phyloP scores from a whole-genome alignment of 2,113 vertebrate genomes.

The Labeo catla region DNA sequence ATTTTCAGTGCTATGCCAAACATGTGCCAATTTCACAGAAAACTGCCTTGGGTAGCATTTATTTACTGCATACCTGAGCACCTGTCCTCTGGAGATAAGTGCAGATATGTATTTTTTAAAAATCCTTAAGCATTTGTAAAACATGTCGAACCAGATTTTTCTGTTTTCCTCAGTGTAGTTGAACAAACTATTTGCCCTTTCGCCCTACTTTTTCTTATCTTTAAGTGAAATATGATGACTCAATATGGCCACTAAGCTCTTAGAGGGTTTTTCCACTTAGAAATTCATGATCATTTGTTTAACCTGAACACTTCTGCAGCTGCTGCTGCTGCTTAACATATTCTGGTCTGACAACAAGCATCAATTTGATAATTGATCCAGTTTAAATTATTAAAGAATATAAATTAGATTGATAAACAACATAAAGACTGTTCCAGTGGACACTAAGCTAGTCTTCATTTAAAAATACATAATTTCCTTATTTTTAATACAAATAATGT shows the following conservation, averaged over 20 bases:
- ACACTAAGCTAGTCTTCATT: not conserved
- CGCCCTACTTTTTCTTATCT: conserved; percentile 4
- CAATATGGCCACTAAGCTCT: not conserved
- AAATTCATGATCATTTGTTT: not conserved
- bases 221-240: not conserved
- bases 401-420: not conserved
- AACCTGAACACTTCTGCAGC: not conserved
- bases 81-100: conserved; percentile 55
- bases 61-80: conserved; percentile 41
- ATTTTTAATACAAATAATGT: too few species aligned
- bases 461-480: not conserved
- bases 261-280: not conserved
- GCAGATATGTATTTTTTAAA: conserved; percentile 30
- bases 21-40: conserved; percentile 47
- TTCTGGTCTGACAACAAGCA: not conserved
- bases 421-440: not conserved
- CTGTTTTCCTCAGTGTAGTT: conserved; percentile 11
- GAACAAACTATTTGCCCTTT: conserved; percentile 22
- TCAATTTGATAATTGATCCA: conserved; percentile 1
- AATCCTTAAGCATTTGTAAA: conserved; percentile 40
- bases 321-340: not conserved
- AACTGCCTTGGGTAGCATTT: conserved; percentile 49
- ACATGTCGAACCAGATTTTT: conserved; percentile 34
- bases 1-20: conserved; percentile 30
- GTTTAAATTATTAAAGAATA: not conserved